phyloP scores from a whole-genome alignment of 1,140 invertebrate genomes.

The Drosophila funebris region DNA sequence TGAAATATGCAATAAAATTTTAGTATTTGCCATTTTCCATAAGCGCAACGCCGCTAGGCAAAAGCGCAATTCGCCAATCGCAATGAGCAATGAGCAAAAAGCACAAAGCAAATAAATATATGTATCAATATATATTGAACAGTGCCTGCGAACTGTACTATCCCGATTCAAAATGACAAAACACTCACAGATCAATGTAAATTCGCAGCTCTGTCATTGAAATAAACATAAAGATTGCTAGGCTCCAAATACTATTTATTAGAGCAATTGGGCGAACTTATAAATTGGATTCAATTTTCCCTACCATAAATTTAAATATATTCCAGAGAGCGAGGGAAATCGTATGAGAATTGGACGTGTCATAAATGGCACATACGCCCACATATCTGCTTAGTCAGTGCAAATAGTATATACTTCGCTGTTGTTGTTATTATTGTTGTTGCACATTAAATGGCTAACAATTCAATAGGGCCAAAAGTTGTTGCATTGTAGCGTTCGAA shows the following conservation, averaged over 20 bases:
- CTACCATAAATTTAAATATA: constrained; percentile 9
- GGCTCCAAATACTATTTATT: constrained; percentile 10
- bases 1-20: constrained; percentile 82
- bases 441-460: constrained; percentile 69
- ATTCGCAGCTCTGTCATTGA: constrained; percentile 1
- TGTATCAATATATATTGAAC: constrained; percentile 4
- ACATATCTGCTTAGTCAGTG: constrained; percentile 13
- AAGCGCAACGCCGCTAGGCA: constrained; percentile 41
- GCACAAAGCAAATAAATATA: constrained; percentile 50
- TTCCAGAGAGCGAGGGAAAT: neutral
- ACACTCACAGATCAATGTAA: neutral
- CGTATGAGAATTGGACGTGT: constrained; percentile 10
- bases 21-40: constrained; percentile 68
- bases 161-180: neutral
- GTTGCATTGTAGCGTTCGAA: constrained; percentile 34
- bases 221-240: constrained; percentile 12
- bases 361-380: constrained; percentile 8
- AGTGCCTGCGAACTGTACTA: neutral
- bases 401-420: constrained; percentile 1
- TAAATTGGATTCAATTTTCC: constrained; percentile 13
- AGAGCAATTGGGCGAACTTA: constrained; percentile 7
- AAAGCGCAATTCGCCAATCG: constrained; percentile 60
- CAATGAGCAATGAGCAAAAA: constrained; percentile 21
- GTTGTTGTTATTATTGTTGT: constrained; percentile 36
- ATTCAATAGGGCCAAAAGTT: constrained; percentile 51